phyloP scores from a whole-genome alignment of 2,888 invertebrate genomes.

The Cantharis lateralis region DNA sequence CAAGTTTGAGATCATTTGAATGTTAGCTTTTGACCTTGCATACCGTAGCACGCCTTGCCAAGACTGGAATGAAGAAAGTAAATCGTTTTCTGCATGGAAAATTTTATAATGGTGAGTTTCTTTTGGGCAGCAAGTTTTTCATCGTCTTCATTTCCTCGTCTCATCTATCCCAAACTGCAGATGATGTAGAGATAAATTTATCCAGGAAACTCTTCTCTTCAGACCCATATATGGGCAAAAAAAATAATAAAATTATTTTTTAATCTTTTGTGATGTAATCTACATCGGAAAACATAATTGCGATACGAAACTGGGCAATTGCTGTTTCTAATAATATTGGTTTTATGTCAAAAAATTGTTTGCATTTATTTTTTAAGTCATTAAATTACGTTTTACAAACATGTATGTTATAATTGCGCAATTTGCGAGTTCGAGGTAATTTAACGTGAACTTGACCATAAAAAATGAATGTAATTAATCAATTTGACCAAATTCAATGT shows the following conservation, averaged over 20 bases:
- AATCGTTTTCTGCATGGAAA: background rate
- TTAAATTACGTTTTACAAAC: background rate
- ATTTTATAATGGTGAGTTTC: background rate
- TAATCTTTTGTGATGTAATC: too few relatives aligned
- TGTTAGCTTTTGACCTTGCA: background rate
- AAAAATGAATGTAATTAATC: background rate
- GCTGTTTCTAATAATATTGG: too few relatives aligned
- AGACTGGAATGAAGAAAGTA: background rate
- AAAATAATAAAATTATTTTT: too few relatives aligned
- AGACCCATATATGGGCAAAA: too few relatives aligned
- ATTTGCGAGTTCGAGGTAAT: background rate
- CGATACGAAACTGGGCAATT: too few relatives aligned
- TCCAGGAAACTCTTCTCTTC: too few relatives aligned
- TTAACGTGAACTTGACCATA: background rate
- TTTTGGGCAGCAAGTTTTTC: too few relatives aligned
- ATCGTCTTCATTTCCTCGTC: too few relatives aligned
- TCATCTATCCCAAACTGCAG: too few relatives aligned
- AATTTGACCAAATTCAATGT: background rate
- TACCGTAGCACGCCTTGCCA: background rate
- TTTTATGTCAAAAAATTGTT: too few relatives aligned
- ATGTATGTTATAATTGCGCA: background rate
- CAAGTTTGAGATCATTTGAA: background rate
- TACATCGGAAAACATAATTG: too few relatives aligned
- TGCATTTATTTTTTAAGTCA: background rate
- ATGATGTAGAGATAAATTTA: too few relatives aligned